Conservation (phyloP, 2,797 vertebrate genomes). For the Acanthiza pusilla region DNA sequence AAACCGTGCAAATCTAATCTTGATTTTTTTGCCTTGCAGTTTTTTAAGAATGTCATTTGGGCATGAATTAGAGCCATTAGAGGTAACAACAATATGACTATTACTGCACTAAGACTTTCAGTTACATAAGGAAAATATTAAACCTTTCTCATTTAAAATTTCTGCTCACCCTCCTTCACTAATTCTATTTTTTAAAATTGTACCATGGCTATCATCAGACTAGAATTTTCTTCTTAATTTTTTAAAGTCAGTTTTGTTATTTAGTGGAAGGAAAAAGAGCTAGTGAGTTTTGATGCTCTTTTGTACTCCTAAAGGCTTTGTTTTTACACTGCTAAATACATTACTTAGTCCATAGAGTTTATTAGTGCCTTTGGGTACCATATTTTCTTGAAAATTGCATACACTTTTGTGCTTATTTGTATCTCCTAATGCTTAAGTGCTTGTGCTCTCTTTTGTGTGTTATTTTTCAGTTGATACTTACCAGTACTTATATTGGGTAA, state of each 20-base stretch:
- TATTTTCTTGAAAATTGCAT: slow-evolving; percentile 47
- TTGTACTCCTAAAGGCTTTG: slow-evolving; percentile 6
- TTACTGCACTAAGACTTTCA: not conserved
- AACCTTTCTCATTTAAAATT: not conserved
- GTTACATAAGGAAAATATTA: not conserved
- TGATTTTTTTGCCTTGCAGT: not conserved
- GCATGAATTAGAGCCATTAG: not conserved
- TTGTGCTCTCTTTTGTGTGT: slow-evolving; percentile 33
- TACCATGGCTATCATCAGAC: not conserved
- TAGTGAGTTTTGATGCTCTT: not conserved
- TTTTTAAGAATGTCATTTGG: not conserved
- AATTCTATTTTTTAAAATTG: not conserved
- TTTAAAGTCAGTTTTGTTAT: not conserved
- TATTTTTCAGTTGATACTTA: slow-evolving; percentile 56
- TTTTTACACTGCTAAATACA: slow-evolving; percentile 22
- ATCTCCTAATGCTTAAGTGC: slow-evolving; percentile 35
- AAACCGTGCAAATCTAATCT: not conserved
- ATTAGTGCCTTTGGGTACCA: slow-evolving; percentile 49
- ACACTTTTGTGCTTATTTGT: slow-evolving; percentile 46
- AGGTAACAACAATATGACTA: not conserved
- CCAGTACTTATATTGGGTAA: slow-evolving; percentile 17
- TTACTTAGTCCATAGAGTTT: slow-evolving; percentile 28
- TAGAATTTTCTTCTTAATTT: not conserved
- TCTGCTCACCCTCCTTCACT: not conserved
- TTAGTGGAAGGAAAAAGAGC: not conserved